Evolutionary conservation across 2,888 invertebrate genomes (phyloP).

Genomic region (Mimumesa dahlbomi): DNA sequence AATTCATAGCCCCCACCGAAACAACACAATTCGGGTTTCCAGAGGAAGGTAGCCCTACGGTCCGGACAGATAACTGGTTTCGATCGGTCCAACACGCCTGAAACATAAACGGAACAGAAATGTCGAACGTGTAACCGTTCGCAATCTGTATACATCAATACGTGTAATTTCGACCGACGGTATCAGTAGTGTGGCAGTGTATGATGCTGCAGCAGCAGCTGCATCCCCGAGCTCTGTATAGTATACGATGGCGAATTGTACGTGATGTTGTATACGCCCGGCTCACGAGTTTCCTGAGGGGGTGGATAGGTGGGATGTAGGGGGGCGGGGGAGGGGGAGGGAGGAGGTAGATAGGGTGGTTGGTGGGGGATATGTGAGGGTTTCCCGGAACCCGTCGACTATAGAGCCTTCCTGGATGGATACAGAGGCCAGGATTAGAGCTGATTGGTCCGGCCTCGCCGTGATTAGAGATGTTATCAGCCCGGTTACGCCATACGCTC

Average conservation of each 20-base stretch:
- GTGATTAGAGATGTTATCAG: constrained; percentile 81
- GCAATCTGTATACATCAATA: constrained; percentile 74
- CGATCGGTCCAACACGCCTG: constrained; percentile 76
- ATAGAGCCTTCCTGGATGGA: constrained; percentile 67
- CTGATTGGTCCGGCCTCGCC: constrained; percentile 80
- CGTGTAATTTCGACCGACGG: constrained; percentile 76
- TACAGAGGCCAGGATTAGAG: constrained; percentile 77
- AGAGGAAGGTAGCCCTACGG: constrained; percentile 38
- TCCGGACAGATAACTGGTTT: constrained; percentile 65
- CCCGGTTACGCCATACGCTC: constrained; percentile 64
- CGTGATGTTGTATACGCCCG: constrained; percentile 64
- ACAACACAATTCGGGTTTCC: constrained; percentile 51
- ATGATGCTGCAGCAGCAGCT: constrained; percentile 61
- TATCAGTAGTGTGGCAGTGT: constrained; percentile 69
- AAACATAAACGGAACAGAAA: constrained; percentile 78
- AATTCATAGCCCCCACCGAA: constrained; percentile 41
- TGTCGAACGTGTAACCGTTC: constrained; percentile 66
- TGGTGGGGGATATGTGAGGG: constrained; percentile 63
- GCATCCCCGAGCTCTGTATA: constrained; percentile 50
- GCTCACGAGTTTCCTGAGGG: constrained; percentile 64
- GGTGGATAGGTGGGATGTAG: neutral
- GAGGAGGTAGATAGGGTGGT: no score
- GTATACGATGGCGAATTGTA: constrained; percentile 60
- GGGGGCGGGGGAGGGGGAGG: constrained; percentile 19
- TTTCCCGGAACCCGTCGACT: constrained; percentile 71